Base-by-base conservation (phyloP, 2,113 vertebrate genomes). In the Calidris pugnax region DNA sequence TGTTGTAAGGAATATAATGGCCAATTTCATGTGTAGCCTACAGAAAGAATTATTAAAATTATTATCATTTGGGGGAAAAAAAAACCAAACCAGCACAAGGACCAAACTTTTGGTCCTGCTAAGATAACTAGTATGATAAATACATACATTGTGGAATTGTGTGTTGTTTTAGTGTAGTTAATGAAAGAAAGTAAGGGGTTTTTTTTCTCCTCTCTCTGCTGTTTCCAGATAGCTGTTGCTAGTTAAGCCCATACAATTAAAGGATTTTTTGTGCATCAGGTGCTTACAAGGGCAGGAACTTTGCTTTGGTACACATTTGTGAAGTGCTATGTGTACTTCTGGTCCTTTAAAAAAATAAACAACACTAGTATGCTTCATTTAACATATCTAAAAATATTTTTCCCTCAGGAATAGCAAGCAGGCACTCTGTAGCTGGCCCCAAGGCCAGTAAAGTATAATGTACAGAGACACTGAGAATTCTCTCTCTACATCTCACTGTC, bases 301-400 rank as follows among this genome's bases (percentile, higher is more conserved):
- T 84, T 81, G 68, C 72, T 93, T 78, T 90, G 33, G 67, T 68
- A 35, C 47, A 57, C 32, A n/a, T 96, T 77, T 90, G 48, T 33
- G 43, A 93, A 96, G 81, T 63, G 63, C 78, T 63, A 7, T 22
- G 20, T 63, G 55, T 85, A 80, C 43, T 71, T 90, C 62, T 45
- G 59, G 55, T 88, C 55, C 82, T 91, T 96, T 51, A 93, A 93
- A 92, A 95, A 86, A 83, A n/a, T 53, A 95, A 96, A 79, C 35
- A 95, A 74, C 83, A 86, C 82, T 27, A 60, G 24, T 28, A 86
- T 8, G 79, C 93, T 93, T 97, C 93, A 95, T 95, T 96, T 94
- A 88, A 90, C 68, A 14, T 43, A 73, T 77, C 92, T 92, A 94
- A 96, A 97, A 96, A 93, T 95, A 96, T 96, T 92, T 88, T 81